Conservation (phyloP, 1,140 invertebrate species). For the Lycorma delicatula region DNA sequence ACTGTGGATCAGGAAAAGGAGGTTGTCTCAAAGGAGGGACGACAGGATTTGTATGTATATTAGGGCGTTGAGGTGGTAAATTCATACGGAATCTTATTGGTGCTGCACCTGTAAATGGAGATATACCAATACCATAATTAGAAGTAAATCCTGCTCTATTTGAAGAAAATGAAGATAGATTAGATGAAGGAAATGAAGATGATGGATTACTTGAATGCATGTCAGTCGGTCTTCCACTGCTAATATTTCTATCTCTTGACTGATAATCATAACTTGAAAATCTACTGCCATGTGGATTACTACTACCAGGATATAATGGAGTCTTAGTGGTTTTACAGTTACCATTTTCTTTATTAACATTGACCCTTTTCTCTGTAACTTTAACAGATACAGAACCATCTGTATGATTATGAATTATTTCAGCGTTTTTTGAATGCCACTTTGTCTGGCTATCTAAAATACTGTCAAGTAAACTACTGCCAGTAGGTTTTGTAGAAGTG, state of each 20-base stretch:
- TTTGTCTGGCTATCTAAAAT: slow-evolving; percentile 66
- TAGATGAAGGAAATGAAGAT: slow-evolving; percentile 7
- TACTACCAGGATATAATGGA: slow-evolving; percentile 16
- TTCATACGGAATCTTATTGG: slow-evolving; percentile 17
- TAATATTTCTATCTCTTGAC: not conserved
- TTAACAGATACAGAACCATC: slow-evolving; percentile 43
- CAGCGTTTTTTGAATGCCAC: slow-evolving; percentile 55
- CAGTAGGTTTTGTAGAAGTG: slow-evolving; percentile 21
- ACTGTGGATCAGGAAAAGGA: not conserved
- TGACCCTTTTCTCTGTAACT: slow-evolving; percentile 26
- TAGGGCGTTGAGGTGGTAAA: slow-evolving; percentile 5
- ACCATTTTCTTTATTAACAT: slow-evolving; percentile 35
- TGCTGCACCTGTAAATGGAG: slow-evolving; percentile 5
- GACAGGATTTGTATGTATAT: too few relatives aligned
- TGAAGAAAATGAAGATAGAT: not conserved
- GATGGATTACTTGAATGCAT: not conserved
- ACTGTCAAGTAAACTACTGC: slow-evolving; percentile 53
- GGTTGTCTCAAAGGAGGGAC: slow-evolving; percentile 1
- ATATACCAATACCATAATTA: slow-evolving; percentile 2
- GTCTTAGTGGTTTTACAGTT: slow-evolving; percentile 23
- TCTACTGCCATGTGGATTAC: too few relatives aligned
- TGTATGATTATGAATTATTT: slow-evolving; percentile 46
- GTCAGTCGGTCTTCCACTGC: not conserved
- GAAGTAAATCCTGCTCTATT: not conserved
- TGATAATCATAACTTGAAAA: not conserved